phyloP scores from a whole-genome alignment of 35 echinoderm and acorn worm genomes.

The Lytechinus variegatus region DNA sequence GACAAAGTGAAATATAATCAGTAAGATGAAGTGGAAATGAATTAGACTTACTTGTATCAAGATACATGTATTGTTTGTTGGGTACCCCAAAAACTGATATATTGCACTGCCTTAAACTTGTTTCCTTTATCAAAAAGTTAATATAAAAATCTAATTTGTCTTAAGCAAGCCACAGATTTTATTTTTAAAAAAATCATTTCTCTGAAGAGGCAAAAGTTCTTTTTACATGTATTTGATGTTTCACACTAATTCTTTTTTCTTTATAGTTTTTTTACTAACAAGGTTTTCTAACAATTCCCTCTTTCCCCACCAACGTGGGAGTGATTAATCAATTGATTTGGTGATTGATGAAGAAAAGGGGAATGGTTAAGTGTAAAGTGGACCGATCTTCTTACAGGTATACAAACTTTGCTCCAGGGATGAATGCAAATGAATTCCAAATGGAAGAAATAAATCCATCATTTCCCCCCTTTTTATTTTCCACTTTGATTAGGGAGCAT shows the following conservation, averaged over 20 bases:
- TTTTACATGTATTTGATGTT: no score
- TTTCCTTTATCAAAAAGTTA: background rate
- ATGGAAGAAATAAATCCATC: background rate
- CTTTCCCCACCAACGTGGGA: background rate
- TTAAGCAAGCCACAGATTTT: background rate
- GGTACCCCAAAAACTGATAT: no score
- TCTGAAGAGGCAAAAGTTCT: background rate
- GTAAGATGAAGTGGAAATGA: no score
- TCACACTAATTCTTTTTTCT: background rate
- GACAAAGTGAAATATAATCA: no score
- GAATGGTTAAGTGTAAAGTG: background rate
- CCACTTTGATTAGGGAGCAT: background rate
- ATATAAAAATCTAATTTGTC: background rate
- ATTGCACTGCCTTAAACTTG: background rate
- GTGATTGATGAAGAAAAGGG: background rate
- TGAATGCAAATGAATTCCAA: background rate
- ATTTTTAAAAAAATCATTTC: background rate
- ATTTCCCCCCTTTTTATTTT: background rate
- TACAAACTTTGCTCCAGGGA: background rate
- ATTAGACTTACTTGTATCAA: no score
- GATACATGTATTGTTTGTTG: no score
- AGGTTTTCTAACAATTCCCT: background rate
- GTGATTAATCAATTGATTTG: constrained; percentile 12
- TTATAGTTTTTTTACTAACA: background rate
- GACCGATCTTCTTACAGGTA: background rate